phyloP scores from a whole-genome alignment of 2,113 vertebrate species.

The Tamias sibiricus region DNA sequence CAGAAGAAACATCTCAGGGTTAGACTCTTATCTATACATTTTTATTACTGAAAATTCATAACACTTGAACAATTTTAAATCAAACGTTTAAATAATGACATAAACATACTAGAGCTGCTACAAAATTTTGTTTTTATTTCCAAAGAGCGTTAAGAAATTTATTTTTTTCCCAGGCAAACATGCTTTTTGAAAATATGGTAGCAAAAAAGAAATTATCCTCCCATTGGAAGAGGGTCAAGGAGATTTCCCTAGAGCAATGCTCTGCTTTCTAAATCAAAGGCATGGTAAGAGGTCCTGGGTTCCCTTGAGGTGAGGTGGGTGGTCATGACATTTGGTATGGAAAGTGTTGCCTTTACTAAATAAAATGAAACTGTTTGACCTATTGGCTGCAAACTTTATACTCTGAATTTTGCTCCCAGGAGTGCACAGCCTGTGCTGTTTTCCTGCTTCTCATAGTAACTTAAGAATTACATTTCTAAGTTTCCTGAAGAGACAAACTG shows the following conservation, averaged over 20 bases:
- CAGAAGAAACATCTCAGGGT: neutral
- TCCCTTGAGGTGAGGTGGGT: neutral
- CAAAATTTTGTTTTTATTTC: conserved; percentile 28
- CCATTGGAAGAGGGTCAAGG: neutral
- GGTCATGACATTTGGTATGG: conserved; percentile 30
- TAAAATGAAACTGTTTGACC: conserved; percentile 12
- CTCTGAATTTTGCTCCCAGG: conserved; percentile 9
- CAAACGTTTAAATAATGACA: neutral
- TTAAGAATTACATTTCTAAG: conserved; percentile 45
- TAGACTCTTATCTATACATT: neutral
- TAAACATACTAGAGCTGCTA: neutral
- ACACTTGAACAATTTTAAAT: neutral
- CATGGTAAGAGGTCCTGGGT: neutral
- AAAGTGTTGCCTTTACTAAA: conserved; percentile 49
- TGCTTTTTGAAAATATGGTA: conserved; percentile 44
- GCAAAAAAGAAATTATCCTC: neutral
- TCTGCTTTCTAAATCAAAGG: neutral
- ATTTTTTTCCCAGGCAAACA: conserved; percentile 41
- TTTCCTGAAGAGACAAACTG: neutral
- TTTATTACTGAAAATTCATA: conserved; percentile 1
- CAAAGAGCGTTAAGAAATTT: neutral
- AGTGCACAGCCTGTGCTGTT: neutral
- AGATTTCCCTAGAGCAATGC: neutral
- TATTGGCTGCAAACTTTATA: neutral
- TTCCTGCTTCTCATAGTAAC: neutral